Percentiles rank a stretch among this genome's conserved stretches.
phyloP scores from a whole-genome alignment of 2,113 vertebrate genomes.

The Podarcis raffonei region DNA sequence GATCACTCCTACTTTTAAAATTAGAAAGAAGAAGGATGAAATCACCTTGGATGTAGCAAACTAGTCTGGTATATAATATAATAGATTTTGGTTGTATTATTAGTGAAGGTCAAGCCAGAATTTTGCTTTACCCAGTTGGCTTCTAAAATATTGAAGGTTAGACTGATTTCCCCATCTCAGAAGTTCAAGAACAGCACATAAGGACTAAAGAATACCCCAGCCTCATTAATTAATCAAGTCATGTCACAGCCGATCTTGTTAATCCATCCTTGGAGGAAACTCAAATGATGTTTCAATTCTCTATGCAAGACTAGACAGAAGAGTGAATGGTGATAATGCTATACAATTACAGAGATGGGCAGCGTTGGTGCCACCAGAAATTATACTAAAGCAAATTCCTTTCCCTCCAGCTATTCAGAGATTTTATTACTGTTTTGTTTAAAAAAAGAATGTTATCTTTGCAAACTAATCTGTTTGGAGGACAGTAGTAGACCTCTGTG shows the following conservation, averaged over 20 bases:
- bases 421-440: background rate
- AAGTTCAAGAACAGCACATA: conserved; percentile 69
- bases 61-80: conserved; percentile 56
- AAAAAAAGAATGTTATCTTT: conserved; percentile 5
- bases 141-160: conserved; percentile 75
- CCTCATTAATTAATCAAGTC: conserved; percentile 78
- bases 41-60: conserved; percentile 45
- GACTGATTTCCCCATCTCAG: conserved; percentile 70
- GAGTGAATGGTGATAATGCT: conserved; percentile 67
- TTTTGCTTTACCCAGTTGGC: conserved; percentile 68
- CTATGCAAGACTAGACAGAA: conserved; percentile 71
- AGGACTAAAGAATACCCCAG: conserved; percentile 65
- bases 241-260: conserved; percentile 73
- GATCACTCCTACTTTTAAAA: conserved; percentile 38
- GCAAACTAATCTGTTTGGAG: conserved; percentile 31
- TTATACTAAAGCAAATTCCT: conserved; percentile 45
- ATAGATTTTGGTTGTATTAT: conserved; percentile 67
- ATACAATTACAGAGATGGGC: conserved; percentile 61
- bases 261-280: conserved; percentile 74
- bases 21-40: conserved; percentile 10
- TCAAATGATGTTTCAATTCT: conserved; percentile 74
- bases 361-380: conserved; percentile 50
- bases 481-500: background rate
- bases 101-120: conserved; percentile 69
- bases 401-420: conserved; percentile 19